phyloP scores from a whole-genome alignment of 2,888 invertebrate genomes.

The Xylophagus ater region DNA sequence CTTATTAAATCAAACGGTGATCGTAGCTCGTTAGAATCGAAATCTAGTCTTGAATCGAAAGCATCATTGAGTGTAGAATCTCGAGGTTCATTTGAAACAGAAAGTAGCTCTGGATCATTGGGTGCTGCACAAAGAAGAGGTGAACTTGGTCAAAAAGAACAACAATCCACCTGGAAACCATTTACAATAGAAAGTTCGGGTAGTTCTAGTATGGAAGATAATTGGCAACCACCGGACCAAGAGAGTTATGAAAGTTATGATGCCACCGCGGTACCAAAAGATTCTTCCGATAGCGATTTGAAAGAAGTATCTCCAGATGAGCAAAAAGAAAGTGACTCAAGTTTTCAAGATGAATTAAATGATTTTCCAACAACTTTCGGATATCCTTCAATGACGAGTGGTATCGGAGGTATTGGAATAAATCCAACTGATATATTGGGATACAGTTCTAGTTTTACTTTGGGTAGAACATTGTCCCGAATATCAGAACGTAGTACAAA shows the following conservation, averaged over 20 bases:
- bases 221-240: constrained; percentile 65
- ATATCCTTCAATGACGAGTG: constrained; percentile 50
- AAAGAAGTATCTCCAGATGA: constrained; percentile 45
- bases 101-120: constrained; percentile 62
- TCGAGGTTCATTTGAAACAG: constrained; percentile 60
- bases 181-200: constrained; percentile 77
- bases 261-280: constrained; percentile 30
- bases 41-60: constrained; percentile 52
- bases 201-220: constrained; percentile 76
- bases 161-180: constrained; percentile 71
- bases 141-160: constrained; percentile 48
- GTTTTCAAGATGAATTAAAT: constrained; percentile 63
- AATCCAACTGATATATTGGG: constrained; percentile 58
- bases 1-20: constrained; percentile 32
- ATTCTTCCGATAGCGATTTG: constrained; percentile 35
- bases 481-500: constrained; percentile 83
- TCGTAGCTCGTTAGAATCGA: constrained; percentile 42
- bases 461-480: constrained; percentile 67
- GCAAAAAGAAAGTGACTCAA: constrained; percentile 47
- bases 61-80: constrained; percentile 57
- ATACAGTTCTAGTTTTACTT: constrained; percentile 60
- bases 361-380: constrained; percentile 66
- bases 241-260: constrained; percentile 49
- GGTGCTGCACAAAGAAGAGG: constrained; percentile 59
- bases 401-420: constrained; percentile 42